Base-by-base conservation (phyloP, 2,113 vertebrate genomes). In the Camelus dromedarius region DNA sequence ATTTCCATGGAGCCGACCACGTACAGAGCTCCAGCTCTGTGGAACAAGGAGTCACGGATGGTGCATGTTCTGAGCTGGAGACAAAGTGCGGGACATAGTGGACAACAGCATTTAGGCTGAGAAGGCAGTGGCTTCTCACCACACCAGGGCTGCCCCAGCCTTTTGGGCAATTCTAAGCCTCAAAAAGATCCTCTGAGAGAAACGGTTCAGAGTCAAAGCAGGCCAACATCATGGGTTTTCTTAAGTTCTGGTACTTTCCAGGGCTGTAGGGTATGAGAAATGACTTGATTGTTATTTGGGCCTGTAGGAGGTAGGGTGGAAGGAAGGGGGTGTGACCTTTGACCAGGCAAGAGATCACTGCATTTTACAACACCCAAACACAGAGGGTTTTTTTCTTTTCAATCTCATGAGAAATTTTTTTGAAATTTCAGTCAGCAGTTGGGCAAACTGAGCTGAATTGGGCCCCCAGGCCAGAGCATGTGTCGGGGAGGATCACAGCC, bases 171-270 rank as follows among this genome's bases (percentile, higher is more conserved):
- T n/a, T 70, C 9, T 5, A 48, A 67, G 13, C 30, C 26, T 92
- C 46, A 42, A 18, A 73, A 54, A 60, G 19, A 2, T 46, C 26
- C 46, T 79, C 18, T 38, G 52, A 58, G 58, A 80, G n/a, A 80
- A 92, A 16, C n/a, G 5, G 32, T 73, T 80, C 32, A 15, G 48
- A 80, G 24, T 58, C 62, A 58, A 46, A 58, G 38, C 56, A 77
- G 48, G 26, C 8, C 1, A 0, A 5, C 8, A 3, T 18, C 5
- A 30, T 1, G 19, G 24, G 14, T 28, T 70, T 70, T 52, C 24
- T 66, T 52, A 73, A 42, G 4, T 75, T 95, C 81, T 52, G 7
- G 8, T 38, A 54, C 13, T 90, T 70, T 50, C 52, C 81, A 76
- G 46, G 15, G 13, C 48, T 20, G 16, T 5, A 42, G 52, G 10